Conservation (phyloP, 2,113 vertebrate species). For the Orthonyx spaldingii region DNA sequence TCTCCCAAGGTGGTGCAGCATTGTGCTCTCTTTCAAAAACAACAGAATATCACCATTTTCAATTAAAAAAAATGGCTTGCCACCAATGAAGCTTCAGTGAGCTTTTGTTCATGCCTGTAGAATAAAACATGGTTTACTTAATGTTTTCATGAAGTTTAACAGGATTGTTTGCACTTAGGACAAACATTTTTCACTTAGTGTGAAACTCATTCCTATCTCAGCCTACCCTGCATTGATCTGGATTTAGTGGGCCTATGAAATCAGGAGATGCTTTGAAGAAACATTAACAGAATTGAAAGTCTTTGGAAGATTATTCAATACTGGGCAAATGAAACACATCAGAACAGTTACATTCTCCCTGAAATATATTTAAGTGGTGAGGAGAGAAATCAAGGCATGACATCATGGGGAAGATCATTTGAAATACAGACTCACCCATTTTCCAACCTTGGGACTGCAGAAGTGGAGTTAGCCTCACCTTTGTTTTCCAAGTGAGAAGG, state of each 20-base stretch:
- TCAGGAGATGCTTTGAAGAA: neutral
- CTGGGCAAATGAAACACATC: neutral
- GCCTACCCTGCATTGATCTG: neutral
- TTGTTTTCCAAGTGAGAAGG: neutral
- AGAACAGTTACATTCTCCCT: neutral
- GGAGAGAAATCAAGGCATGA: neutral
- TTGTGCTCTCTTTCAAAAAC: neutral
- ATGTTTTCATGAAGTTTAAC: neutral
- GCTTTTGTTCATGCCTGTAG: neutral
- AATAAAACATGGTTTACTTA: neutral
- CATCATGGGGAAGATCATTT: neutral
- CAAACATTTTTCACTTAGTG: neutral
- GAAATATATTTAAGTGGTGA: neutral
- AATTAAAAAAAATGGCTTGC: neutral
- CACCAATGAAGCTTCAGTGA: neutral
- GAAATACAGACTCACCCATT: neutral
- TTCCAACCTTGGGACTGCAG: neutral
- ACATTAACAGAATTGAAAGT: neutral
- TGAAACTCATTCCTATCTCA: neutral
- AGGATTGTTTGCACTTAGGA: neutral
- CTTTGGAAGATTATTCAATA: neutral
- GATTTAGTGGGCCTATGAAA: neutral
- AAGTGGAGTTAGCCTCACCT: neutral
- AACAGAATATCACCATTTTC: neutral
- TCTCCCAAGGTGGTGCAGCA: neutral